phyloP scores from a whole-genome alignment of 2,797 vertebrate genomes.

The Etheostoma perlongum region DNA sequence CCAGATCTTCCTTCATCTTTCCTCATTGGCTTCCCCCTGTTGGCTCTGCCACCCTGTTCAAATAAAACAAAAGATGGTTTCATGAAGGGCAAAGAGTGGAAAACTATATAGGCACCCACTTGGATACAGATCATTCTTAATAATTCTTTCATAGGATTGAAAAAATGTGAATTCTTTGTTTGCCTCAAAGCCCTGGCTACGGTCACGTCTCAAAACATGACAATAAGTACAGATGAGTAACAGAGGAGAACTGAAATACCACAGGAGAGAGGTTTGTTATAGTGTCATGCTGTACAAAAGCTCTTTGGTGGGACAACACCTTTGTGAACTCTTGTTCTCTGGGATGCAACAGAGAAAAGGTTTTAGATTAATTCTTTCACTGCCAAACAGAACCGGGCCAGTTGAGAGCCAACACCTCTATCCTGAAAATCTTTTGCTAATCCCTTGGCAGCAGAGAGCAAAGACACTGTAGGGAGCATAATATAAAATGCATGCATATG shows the following conservation, averaged over 20 bases:
- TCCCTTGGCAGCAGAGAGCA: slow-evolving; percentile 39
- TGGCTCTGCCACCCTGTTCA: not conserved
- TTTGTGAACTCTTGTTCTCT: slow-evolving; percentile 40
- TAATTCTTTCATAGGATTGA: not conserved
- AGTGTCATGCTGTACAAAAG: slow-evolving; percentile 3
- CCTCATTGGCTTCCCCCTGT: slow-evolving; percentile 17
- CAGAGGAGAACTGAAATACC: slow-evolving; percentile 7
- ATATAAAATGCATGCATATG: slow-evolving; percentile 37
- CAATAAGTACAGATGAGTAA: not conserved
- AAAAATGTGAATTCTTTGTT: not conserved
- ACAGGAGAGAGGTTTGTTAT: not conserved
- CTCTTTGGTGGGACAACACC: slow-evolving; percentile 19
- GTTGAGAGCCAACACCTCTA: slow-evolving; percentile 31
- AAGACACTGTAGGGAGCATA: slow-evolving; percentile 8
- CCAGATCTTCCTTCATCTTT: too few relatives aligned
- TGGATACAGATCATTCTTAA: too few relatives aligned
- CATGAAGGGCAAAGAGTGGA: not conserved
- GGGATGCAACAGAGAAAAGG: slow-evolving; percentile 29
- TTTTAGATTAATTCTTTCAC: slow-evolving; percentile 48
- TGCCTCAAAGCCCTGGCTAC: not conserved
- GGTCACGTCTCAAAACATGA: slow-evolving; percentile 4
- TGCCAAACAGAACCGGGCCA: slow-evolving; percentile 29
- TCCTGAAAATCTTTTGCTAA: slow-evolving; percentile 52
- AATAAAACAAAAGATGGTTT: not conserved
- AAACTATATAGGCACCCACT: not conserved